These are phyloP conservation scores for Nephrotoma appendiculata DNA, from an alignment of 2,888 invertebrate genomes.

Conservation along the genomic window DNA sequence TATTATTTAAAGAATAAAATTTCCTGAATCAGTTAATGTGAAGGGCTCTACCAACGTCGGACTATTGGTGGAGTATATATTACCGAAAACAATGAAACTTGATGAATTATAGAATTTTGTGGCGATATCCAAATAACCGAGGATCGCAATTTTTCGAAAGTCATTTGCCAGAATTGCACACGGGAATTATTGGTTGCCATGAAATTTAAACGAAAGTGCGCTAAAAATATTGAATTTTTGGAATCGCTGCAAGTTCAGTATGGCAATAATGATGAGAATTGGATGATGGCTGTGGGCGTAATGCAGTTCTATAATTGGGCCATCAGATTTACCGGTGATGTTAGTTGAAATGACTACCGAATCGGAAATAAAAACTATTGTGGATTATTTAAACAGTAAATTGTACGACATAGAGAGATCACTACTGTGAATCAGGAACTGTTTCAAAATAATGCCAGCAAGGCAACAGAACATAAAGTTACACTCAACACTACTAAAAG, in stretches of 20 bases:
- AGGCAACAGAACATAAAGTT: no score
- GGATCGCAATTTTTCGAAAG: conserved; percentile 21
- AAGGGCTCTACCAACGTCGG: no score
- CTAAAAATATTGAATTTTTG: conserved; percentile 18
- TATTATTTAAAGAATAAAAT: no score
- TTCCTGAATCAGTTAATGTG: no score
- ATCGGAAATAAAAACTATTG: background rate
- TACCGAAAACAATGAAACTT: no score
- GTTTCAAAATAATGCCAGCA: background rate
- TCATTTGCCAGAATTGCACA: conserved; percentile 26
- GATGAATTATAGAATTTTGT: conserved; percentile 19
- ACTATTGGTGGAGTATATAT: no score
- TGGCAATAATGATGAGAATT: background rate
- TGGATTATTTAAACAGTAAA: background rate
- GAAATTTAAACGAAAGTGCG: conserved; percentile 26
- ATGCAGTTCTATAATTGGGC: background rate
- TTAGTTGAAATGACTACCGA: background rate
- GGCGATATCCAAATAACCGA: conserved; percentile 21
- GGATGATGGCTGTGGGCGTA: background rate
- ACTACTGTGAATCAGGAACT: background rate
- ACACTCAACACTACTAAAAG: background rate
- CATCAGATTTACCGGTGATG: conserved; percentile 2
- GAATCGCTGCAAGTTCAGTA: background rate
- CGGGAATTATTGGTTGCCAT: conserved; percentile 23
- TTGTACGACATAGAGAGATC: background rate